A percentile compares a stretch with the other conserved stretches of the same genome.
phyloP scores from a whole-genome alignment of 2,797 vertebrate genomes.

The Coranthus polyacanthus region DNA sequence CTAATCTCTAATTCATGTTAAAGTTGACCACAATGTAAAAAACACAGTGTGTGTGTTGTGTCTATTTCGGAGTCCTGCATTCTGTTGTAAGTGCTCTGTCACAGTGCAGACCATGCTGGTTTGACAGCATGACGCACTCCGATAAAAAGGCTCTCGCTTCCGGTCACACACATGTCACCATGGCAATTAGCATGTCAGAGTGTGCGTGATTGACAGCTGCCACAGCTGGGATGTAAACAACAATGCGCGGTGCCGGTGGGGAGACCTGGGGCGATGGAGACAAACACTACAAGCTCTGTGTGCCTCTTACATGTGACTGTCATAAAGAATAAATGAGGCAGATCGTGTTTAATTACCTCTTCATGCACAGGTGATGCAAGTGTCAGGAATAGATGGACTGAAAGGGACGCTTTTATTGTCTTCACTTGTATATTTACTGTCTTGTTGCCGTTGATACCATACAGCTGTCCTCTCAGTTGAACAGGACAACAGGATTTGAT shows the following conservation, averaged over 20 bases:
- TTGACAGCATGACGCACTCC: conserved; percentile 59
- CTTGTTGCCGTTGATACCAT: no score
- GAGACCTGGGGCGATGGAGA: conserved; percentile 23
- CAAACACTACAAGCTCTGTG: conserved; percentile 15
- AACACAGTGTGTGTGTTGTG: conserved; percentile 16
- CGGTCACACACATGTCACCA: conserved; percentile 66
- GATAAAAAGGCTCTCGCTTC: conserved; percentile 66
- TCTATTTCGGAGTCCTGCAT: conserved; percentile 42
- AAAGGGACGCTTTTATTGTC: neutral
- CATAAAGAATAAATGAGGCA: conserved; percentile 43
- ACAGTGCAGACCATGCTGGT: conserved; percentile 40
- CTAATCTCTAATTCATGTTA: no score
- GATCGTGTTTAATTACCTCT: conserved; percentile 10
- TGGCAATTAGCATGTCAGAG: conserved; percentile 72
- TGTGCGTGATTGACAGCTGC: conserved; percentile 72
- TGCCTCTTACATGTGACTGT: conserved; percentile 17
- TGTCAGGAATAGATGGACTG: conserved; percentile 5
- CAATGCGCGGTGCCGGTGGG: conserved; percentile 8
- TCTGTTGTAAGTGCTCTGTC: conserved; percentile 25
- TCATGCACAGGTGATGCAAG: conserved; percentile 11
- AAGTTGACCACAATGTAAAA: no score
- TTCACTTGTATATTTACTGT: neutral
- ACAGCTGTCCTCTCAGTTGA: no score
- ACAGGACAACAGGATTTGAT: no score
- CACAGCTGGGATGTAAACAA: conserved; percentile 64